A percentile compares a stretch with the other conserved stretches of the same genome.
These are phyloP conservation scores for Meghimatium bilineatum DNA, from an alignment of 2,888 invertebrate species.

Conservation along the genomic window DNA sequence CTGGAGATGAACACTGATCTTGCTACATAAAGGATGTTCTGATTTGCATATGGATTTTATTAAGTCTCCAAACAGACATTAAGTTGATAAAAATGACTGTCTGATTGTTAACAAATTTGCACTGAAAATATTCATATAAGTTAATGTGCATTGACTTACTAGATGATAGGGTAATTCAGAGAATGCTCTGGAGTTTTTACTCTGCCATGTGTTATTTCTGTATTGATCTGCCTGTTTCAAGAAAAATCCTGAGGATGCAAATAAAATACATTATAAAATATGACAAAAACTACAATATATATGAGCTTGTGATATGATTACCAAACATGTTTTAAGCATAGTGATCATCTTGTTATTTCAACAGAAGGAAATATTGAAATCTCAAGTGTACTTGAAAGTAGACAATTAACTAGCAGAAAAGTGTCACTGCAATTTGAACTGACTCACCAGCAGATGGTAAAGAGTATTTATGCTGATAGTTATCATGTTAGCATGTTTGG, in stretches of 20 bases:
- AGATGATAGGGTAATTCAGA: conserved; percentile 74
- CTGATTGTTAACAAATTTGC: not conserved
- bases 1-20: no score
- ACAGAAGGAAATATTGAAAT: not conserved
- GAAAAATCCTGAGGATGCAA: conserved; percentile 66
- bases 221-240: conserved; percentile 65
- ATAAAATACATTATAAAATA: not conserved
- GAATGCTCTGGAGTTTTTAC: conserved; percentile 67
- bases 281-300: not conserved
- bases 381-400: not conserved
- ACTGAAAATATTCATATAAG: not conserved
- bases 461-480: no score
- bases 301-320: no score
- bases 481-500: no score
- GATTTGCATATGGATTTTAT: no score
- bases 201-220: conserved; percentile 62
- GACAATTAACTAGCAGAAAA: no score
- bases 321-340: not conserved
- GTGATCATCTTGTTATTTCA: not conserved
- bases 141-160: conserved; percentile 58
- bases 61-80: no score
- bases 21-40: no score
- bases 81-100: no score
- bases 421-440: no score
- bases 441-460: no score